Conservation (phyloP, 1,140 invertebrate genomes). For the Ylistrum balloti region DNA sequence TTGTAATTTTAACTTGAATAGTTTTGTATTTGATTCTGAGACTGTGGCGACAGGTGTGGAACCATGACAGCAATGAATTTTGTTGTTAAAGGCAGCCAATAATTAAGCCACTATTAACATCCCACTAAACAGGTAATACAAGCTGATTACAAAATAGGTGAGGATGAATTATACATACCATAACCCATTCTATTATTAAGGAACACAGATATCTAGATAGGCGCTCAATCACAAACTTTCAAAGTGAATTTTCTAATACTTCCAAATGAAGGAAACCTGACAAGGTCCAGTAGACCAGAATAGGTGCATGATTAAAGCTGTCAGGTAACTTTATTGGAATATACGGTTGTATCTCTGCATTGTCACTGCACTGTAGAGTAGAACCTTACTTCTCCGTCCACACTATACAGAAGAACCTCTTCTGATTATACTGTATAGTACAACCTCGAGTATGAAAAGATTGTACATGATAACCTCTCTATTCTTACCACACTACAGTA, state of each 20-base stretch:
- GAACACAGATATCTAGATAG: slow-evolving; percentile 1
- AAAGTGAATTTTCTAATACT: slow-evolving; percentile 36
- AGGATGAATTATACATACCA: slow-evolving; percentile 6
- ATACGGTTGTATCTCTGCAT: too few species aligned
- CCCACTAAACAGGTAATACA: neutral
- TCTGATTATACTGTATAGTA: too few species aligned
- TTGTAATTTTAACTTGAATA: slow-evolving; percentile 8
- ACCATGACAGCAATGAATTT: neutral
- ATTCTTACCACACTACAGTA: too few species aligned
- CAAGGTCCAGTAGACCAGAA: slow-evolving; percentile 6
- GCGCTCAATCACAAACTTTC: neutral
- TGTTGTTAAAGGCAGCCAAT: neutral
- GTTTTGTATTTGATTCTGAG: neutral
- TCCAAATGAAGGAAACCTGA: neutral
- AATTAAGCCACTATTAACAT: slow-evolving; percentile 13
- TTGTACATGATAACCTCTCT: too few species aligned
- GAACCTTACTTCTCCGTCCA: too few species aligned
- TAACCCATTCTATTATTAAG: neutral
- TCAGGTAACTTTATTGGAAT: neutral
- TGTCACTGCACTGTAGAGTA: too few species aligned
- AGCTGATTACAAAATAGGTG: neutral
- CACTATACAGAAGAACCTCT: too few species aligned
- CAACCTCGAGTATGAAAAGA: too few species aligned
- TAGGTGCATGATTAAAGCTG: neutral
- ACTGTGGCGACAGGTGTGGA: neutral